These are phyloP conservation scores for Hyposmocoma kahamanoa DNA, from an alignment of 1,140 invertebrate species.

Conservation along the genomic window DNA sequence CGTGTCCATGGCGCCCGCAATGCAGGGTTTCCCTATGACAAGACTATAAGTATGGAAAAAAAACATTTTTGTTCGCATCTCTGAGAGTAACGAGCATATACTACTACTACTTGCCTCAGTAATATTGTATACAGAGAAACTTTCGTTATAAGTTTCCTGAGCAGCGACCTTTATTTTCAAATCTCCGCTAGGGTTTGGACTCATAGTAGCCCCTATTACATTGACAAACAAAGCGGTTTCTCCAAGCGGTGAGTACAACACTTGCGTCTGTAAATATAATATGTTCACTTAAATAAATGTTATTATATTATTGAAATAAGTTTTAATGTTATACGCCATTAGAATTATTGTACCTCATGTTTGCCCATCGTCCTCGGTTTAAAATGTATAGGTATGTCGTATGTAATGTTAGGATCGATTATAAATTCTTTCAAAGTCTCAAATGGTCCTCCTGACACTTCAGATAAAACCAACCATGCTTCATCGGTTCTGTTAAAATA, in stretches of 20 bases:
- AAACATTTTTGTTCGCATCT: too few relatives aligned
- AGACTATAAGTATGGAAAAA: too few relatives aligned
- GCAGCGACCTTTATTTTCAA: constrained; percentile 38
- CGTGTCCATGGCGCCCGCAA: too few relatives aligned
- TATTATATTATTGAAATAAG: too few relatives aligned
- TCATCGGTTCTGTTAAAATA: constrained; percentile 44
- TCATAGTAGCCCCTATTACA: constrained; percentile 29
- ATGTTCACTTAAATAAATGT: too few relatives aligned
- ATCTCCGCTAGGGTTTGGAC: constrained; percentile 45
- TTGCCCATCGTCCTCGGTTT: constrained; percentile 53
- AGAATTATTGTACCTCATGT: constrained; percentile 54
- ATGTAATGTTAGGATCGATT: constrained; percentile 49
- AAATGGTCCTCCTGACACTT: constrained; percentile 52
- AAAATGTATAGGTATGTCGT: constrained; percentile 53
- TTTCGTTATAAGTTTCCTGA: constrained; percentile 37
- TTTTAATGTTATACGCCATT: too few relatives aligned
- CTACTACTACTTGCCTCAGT: constrained; percentile 52
- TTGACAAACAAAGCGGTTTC: constrained; percentile 48
- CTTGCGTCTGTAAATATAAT: constrained; percentile 43
- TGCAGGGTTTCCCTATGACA: too few relatives aligned
- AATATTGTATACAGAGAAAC: constrained; percentile 50
- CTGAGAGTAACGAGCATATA: too few relatives aligned
- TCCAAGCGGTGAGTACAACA: constrained; percentile 50
- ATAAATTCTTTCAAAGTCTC: constrained; percentile 51
- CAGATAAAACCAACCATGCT: constrained; percentile 52